Conservation (phyloP, 1,140 invertebrate species). For the Macrosteles quadrilineatus region DNA sequence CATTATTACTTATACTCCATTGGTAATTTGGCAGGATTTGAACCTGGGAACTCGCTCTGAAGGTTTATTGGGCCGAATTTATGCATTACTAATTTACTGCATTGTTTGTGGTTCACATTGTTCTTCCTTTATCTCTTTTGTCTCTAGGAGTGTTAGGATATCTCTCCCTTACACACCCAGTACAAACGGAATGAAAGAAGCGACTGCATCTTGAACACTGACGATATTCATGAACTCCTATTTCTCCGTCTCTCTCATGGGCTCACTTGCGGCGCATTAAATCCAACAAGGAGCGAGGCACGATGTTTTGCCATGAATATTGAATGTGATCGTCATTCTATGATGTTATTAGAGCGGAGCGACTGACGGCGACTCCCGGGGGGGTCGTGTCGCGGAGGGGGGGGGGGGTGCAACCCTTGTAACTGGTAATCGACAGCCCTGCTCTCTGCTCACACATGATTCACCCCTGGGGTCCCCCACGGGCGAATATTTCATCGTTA, state of each 20-base stretch:
- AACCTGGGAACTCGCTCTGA: too few species aligned
- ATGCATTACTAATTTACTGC: too few species aligned
- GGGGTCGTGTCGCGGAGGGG: not conserved
- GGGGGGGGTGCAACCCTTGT: slow-evolving; percentile 6
- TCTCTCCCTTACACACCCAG: too few species aligned
- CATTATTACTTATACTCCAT: too few species aligned
- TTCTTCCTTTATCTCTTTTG: too few species aligned
- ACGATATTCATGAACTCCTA: too few species aligned
- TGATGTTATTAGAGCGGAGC: slow-evolving; percentile 34
- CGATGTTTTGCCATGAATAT: slow-evolving; percentile 37
- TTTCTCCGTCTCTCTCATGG: not conserved
- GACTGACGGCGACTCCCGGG: slow-evolving; percentile 3
- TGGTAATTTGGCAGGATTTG: too few species aligned
- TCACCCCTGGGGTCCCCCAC: slow-evolving; percentile 42
- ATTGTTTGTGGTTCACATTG: too few species aligned
- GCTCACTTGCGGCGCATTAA: slow-evolving; percentile 25
- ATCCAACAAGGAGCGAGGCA: slow-evolving; percentile 22
- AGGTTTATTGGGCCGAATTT: too few species aligned
- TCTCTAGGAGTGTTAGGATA: too few species aligned
- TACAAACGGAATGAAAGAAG: too few species aligned
- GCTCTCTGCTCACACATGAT: slow-evolving; percentile 41
- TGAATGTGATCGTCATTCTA: slow-evolving; percentile 38
- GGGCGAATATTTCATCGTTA: slow-evolving; percentile 53
- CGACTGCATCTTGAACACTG: too few species aligned
- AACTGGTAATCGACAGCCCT: slow-evolving; percentile 28